A percentile compares a stretch with the other conserved stretches of the same genome.
phyloP scores from a whole-genome alignment of 2,888 invertebrate species.

The Fragum fragum region DNA sequence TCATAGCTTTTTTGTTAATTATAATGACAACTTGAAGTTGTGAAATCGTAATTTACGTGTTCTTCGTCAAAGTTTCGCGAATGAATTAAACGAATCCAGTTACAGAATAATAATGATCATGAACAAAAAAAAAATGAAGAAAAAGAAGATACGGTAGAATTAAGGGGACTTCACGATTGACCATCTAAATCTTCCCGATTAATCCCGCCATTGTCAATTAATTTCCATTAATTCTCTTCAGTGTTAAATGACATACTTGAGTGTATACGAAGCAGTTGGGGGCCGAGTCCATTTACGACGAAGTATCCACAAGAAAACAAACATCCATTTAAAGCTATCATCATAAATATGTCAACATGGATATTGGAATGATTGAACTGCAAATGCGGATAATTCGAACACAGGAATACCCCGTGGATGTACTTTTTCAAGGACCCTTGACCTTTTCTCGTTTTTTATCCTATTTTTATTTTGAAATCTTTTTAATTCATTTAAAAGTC shows the following conservation, averaged over 20 bases:
- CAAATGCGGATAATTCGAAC: constrained; percentile 21
- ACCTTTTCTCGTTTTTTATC: too few relatives aligned
- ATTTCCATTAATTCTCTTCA: constrained; percentile 22
- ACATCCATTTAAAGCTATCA: constrained; percentile 11
- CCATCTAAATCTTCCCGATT: constrained; percentile 6
- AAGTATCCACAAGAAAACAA: constrained; percentile 14
- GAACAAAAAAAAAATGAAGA: too few relatives aligned
- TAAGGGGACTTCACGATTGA: background rate
- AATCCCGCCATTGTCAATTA: constrained; percentile 24
- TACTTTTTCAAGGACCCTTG: background rate
- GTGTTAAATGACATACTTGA: constrained; percentile 23
- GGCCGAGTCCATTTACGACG: constrained; percentile 25
- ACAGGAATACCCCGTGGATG: constrained; percentile 28
- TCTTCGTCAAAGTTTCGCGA: too few relatives aligned
- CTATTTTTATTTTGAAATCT: too few relatives aligned
- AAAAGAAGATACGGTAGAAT: background rate
- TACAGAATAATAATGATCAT: too few relatives aligned
- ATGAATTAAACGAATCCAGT: too few relatives aligned
- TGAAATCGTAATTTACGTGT: too few relatives aligned
- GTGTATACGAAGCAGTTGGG: constrained; percentile 18
- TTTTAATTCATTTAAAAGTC: too few relatives aligned
- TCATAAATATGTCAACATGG: constrained; percentile 29
- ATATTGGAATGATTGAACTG: constrained; percentile 21
- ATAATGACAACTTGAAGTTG: too few relatives aligned
- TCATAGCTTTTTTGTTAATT: too few relatives aligned